Base-by-base conservation (phyloP, 1,140 invertebrate species). In the Samia ricini region DNA sequence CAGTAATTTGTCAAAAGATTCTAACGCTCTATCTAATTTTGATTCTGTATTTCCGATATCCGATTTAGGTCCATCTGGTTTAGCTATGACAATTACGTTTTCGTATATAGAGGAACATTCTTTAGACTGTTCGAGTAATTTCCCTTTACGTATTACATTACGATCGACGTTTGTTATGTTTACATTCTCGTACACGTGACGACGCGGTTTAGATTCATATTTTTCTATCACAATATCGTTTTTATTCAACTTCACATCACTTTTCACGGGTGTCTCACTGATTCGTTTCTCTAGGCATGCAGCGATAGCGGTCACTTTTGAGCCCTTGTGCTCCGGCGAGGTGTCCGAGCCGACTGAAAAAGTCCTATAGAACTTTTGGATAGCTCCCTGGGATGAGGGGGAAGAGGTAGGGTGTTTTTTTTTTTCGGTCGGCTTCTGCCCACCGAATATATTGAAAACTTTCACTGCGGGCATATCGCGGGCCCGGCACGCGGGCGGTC, bases 1-100 rank as follows among this genome's bases (percentile, higher is more conserved):
- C 58, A 93, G 66, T 62, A 94, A 93, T 82, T 92, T 93, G 76
- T 94, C 93, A 64, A 94, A 94, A 52, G 92, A 93, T 74, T 93
- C 91, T 60, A 94, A 90, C 23, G 92, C 93, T 54, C 90, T 93
- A 66, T 91, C 91, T 42, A 94, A 79, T 77, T 94, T 94, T 8
- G 91, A 85, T 64, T 93, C 91, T 57, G 88, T 63, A 20, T 57
- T 24, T 60, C 63, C 23, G 18, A 52, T 29, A 29, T 29, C 15
- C 6, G 57, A 42, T 60, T 69, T 71, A 48, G 57, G 23, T 10
- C 63, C 63, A 15, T 81, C 72, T 15, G 86, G 79, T 69, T 92
- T 92, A 58, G 84, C 76, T 19, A 86, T 66, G 48, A 89, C 69
- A 15, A 77, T 76, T 54, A 90, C 74, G 68, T 89, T 88, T 79